Evolutionary conservation across 92 coral and sea anemone species (phyloP).

Genomic region (Desmophyllum pertusum): DNA sequence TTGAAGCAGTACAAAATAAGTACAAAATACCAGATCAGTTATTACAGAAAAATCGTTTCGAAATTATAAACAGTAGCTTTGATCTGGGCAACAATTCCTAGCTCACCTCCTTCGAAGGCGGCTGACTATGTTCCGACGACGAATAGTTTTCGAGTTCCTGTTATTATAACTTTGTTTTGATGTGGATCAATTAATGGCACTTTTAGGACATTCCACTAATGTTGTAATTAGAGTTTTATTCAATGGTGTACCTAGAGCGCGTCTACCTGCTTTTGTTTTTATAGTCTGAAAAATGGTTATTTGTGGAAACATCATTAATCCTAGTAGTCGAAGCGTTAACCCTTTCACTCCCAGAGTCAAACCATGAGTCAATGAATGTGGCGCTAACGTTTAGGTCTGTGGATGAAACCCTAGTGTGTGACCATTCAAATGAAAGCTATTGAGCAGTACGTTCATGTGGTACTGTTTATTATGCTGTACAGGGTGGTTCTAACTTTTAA

Average conservation of each 20-base stretch:
- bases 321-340: not conserved
- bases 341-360: not conserved
- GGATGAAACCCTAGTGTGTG: too few relatives aligned
- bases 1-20: too few relatives aligned
- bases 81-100: too few relatives aligned
- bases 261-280: too few relatives aligned
- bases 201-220: not conserved
- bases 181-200: not conserved
- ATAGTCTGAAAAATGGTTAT: too few relatives aligned
- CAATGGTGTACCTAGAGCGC: not conserved
- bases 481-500: too few relatives aligned
- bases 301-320: not conserved
- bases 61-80: not conserved
- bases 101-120: not conserved
- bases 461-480: too few relatives aligned
- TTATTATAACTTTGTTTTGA: not conserved
- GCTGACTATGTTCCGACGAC: not conserved
- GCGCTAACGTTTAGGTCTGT: too few relatives aligned
- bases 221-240: not conserved
- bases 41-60: not conserved
- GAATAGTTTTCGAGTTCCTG: not conserved
- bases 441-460: too few relatives aligned
- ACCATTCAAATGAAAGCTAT: too few relatives aligned
- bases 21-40: not conserved
- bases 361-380: too few relatives aligned